Percentiles rank a stretch among this genome's conserved stretches.
Conservation (phyloP, 1,140 invertebrate genomes). For the Trichogramma pretiosum region DNA sequence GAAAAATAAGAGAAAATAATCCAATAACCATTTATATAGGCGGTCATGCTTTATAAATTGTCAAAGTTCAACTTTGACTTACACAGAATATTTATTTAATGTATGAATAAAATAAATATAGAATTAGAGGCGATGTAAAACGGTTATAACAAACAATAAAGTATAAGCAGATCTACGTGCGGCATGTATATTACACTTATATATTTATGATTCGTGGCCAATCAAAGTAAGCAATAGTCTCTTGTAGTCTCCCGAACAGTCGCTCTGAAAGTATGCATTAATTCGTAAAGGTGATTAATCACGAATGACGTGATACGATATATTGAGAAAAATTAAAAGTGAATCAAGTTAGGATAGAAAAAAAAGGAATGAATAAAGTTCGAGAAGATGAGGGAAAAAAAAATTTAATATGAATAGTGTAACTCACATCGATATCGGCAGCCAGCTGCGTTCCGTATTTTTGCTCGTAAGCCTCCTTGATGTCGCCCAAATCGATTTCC, state of each 20-base stretch:
- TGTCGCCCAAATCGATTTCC: constrained; percentile 80
- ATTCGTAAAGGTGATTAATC: neutral
- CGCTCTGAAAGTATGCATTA: constrained; percentile 58
- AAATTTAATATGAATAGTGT: too few relatives aligned
- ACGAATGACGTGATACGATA: constrained; percentile 2
- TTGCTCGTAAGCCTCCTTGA: constrained; percentile 70
- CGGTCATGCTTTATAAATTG: too few relatives aligned
- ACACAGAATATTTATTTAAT: neutral
- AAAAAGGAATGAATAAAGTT: constrained; percentile 12
- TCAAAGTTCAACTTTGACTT: neutral
- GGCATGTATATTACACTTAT: neutral
- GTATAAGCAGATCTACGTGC: neutral
- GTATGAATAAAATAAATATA: neutral
- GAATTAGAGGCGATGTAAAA: neutral
- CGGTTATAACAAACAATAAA: neutral
- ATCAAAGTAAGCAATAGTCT: constrained; percentile 76
- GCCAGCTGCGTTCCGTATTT: constrained; percentile 73
- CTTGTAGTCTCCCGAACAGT: constrained; percentile 90
- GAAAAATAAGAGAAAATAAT: neutral
- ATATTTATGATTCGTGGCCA: constrained; percentile 48
- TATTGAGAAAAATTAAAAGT: neutral
- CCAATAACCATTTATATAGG: too few relatives aligned
- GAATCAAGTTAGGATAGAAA: constrained; percentile 7
- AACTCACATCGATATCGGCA: constrained; percentile 69
- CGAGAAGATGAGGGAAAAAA: too few relatives aligned